Conservation (phyloP, 2,113 vertebrate species). For the Gila orcuttii region DNA sequence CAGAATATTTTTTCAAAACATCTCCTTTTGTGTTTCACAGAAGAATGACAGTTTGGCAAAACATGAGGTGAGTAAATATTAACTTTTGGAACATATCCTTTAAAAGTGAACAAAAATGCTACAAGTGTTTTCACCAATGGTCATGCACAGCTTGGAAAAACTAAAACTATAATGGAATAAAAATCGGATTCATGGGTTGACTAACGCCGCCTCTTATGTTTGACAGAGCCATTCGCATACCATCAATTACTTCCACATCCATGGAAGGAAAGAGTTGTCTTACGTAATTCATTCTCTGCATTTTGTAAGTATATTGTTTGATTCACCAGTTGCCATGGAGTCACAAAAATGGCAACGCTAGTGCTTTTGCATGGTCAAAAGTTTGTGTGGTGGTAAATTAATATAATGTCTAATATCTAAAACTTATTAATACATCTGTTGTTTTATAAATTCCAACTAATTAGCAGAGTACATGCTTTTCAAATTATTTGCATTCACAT, state of each 20-base stretch:
- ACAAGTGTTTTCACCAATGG: not conserved
- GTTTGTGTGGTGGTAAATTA: not conserved
- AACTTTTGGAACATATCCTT: not conserved
- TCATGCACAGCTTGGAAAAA: not conserved
- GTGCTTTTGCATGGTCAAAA: not conserved
- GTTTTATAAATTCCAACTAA: not conserved
- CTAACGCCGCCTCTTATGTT: not conserved
- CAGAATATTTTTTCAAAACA: not conserved
- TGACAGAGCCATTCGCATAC: not conserved
- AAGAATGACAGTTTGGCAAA: not conserved
- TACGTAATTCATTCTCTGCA: not conserved
- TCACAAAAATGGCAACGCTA: not conserved
- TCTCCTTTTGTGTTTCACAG: not conserved
- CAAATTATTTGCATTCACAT: not conserved
- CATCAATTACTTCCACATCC: not conserved
- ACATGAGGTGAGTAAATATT: not conserved
- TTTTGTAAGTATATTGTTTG: not conserved
- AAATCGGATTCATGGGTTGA: not conserved
- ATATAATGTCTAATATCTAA: not conserved
- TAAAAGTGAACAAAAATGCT: not conserved
- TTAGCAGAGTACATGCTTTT: not conserved
- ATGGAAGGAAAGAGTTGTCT: not conserved
- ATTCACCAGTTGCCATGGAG: not conserved
- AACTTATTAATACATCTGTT: not conserved
- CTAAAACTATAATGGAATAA: not conserved